phyloP scores from a whole-genome alignment of 92 coral and sea anemone genomes.

The Phenganax subtilis region DNA sequence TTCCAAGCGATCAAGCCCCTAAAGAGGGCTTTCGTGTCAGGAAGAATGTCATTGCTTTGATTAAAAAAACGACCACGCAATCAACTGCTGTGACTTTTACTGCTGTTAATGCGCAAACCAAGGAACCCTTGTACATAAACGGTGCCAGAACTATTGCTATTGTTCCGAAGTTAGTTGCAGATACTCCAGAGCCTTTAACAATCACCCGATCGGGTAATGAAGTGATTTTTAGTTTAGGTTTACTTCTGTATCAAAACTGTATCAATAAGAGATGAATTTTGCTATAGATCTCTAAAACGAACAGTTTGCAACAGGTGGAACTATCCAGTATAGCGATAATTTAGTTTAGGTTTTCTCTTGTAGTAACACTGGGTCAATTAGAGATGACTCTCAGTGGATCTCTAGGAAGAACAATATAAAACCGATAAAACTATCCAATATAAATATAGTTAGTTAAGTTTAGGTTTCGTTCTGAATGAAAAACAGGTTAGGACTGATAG shows the following conservation, averaged over 20 bases:
- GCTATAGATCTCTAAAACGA: too few relatives aligned
- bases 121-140: conserved; percentile 58
- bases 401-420: too few relatives aligned
- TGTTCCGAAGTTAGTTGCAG: conserved; percentile 49
- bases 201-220: conserved; percentile 58
- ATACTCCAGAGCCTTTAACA: conserved; percentile 48
- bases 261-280: too few relatives aligned
- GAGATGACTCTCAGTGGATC: too few relatives aligned
- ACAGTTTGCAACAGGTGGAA: too few relatives aligned
- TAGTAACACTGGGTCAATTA: neutral
- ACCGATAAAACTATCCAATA: too few relatives aligned
- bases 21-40: conserved; percentile 57
- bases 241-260: neutral
- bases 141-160: conserved; percentile 47
- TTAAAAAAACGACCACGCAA: conserved; percentile 59
- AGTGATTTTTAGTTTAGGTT: neutral
- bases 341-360: neutral
- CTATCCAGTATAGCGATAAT: too few relatives aligned
- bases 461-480: neutral
- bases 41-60: conserved; percentile 53
- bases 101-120: conserved; percentile 45
- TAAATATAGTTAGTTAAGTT: too few relatives aligned
- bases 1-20: conserved; percentile 55
- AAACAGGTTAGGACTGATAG: too few relatives aligned
- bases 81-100: conserved; percentile 56